phyloP scores from a whole-genome alignment of 2,888 invertebrate genomes.

The Lamellibrachia columna region DNA sequence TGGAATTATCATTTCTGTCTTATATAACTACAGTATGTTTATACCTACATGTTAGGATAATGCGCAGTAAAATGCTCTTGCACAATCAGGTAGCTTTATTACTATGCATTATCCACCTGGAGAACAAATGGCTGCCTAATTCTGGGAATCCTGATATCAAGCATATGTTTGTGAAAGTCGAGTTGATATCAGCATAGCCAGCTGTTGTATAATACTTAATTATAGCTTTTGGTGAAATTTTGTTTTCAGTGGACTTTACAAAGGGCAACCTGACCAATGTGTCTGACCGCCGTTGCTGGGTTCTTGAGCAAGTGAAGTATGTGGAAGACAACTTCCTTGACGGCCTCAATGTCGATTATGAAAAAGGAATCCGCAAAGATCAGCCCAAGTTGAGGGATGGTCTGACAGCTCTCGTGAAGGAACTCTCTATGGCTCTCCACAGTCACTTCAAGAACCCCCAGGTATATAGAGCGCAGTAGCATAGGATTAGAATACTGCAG shows the following conservation, averaged over 20 bases:
- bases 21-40: no score
- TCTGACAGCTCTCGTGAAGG: constrained; percentile 55
- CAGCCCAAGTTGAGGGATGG: constrained; percentile 47
- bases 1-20: no score
- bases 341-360: constrained; percentile 66
- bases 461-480: constrained; percentile 42
- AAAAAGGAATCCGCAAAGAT: constrained; percentile 53
- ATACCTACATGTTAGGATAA: no score
- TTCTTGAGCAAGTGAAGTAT: constrained; percentile 46
- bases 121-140: no score
- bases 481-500: no score
- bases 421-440: constrained; percentile 54
- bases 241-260: constrained; percentile 46
- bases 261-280: constrained; percentile 45
- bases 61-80: no score
- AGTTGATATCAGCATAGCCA: neutral
- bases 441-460: constrained; percentile 49
- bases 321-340: constrained; percentile 55
- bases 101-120: no score
- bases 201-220: neutral
- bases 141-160: neutral
- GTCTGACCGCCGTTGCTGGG: constrained; percentile 50
- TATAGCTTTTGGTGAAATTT: neutral
- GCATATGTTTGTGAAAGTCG: no score
- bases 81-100: no score